phyloP scores from a whole-genome alignment of 2,888 invertebrate species.

The Prostheceraeus crozeri region DNA sequence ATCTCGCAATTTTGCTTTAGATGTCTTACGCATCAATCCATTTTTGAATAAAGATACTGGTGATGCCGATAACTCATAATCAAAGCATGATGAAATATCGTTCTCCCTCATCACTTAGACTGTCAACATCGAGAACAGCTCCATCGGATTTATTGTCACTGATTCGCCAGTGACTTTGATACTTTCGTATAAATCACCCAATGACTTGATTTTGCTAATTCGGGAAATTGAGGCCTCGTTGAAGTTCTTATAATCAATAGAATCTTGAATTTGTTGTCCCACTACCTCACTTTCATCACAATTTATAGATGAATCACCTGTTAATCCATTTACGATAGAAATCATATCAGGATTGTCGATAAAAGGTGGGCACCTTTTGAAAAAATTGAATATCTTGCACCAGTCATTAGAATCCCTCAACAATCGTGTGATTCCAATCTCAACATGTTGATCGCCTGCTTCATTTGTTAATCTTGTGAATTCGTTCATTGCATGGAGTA shows the following conservation, averaged over 20 bases:
- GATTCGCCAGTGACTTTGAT: no score
- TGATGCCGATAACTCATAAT: slow-evolving; percentile 36
- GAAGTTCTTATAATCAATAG: no score
- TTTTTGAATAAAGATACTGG: slow-evolving; percentile 37
- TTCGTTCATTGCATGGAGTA: neutral
- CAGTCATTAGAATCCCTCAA: neutral
- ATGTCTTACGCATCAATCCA: slow-evolving; percentile 35
- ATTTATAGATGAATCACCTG: neutral
- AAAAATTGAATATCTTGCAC: neutral
- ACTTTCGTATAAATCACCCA: no score
- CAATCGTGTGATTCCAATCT: neutral
- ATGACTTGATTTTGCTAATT: no score
- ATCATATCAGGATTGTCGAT: neutral
- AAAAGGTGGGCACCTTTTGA: neutral
- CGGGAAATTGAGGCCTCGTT: no score
- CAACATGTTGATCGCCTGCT: neutral
- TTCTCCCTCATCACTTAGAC: slow-evolving; percentile 34
- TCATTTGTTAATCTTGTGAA: neutral
- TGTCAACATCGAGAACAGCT: slow-evolving; percentile 31
- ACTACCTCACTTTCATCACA: neutral
- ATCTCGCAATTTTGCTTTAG: slow-evolving; percentile 31
- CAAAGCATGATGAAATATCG: slow-evolving; percentile 31
- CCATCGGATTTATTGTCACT: slow-evolving; percentile 17
- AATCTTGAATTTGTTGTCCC: neutral
- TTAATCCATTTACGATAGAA: neutral